Evolutionary conservation across 2,797 vertebrate genomes (phyloP).

Genomic region (Eospalax fontanierii): DNA sequence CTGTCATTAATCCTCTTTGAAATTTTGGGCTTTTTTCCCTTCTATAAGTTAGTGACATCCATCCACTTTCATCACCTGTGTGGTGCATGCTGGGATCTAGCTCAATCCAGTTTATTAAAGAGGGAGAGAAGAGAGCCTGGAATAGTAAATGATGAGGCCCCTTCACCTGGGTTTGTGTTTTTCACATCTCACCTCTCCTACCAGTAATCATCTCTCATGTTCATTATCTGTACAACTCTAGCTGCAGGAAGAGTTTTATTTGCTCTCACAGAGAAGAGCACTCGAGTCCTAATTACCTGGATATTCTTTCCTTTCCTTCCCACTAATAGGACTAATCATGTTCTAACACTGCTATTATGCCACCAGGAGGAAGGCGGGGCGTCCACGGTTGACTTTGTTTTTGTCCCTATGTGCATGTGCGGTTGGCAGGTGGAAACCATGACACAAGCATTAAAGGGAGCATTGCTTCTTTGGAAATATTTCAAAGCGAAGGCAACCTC

Average conservation of each 20-base stretch:
- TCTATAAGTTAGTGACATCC: not conserved
- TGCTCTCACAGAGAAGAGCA: conserved; percentile 76
- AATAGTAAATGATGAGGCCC: not conserved
- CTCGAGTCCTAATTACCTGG: conserved; percentile 82
- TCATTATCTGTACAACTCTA: conserved; percentile 74
- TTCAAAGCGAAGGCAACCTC: conserved; percentile 51
- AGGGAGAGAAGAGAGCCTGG: conserved; percentile 1
- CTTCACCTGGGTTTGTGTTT: conserved; percentile 50
- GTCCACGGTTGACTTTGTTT: conserved; percentile 54
- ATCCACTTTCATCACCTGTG: not conserved
- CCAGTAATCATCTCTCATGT: conserved; percentile 69
- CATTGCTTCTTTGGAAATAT: conserved; percentile 55
- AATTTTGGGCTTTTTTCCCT: not conserved
- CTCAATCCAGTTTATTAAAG: not conserved
- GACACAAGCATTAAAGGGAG: conserved; percentile 57
- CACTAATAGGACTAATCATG: conserved; percentile 80
- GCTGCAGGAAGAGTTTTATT: conserved; percentile 81
- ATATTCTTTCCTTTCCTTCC: conserved; percentile 78
- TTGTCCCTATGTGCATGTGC: not conserved
- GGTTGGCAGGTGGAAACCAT: conserved; percentile 55
- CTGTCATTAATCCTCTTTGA: conserved; percentile 22
- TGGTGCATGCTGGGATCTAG: not conserved
- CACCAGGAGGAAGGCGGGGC: conserved; percentile 54
- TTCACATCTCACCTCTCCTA: conserved; percentile 53
- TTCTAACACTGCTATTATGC: conserved; percentile 67